These are phyloP conservation scores for Cygnus buccinator DNA, from an alignment of 2,113 vertebrate species.

Conservation along the genomic window DNA sequence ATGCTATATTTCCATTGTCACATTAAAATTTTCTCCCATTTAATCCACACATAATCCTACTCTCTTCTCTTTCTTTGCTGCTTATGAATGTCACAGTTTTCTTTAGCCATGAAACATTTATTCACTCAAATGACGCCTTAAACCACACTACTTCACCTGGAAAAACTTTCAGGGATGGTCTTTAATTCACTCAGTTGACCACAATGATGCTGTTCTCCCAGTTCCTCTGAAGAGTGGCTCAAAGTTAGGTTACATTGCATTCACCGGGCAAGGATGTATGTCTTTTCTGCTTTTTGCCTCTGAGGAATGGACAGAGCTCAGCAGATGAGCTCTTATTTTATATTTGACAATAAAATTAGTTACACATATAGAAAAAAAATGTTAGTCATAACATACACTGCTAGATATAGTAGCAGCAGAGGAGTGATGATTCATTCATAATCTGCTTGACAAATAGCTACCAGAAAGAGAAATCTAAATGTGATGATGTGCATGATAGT, in stretches of 20 bases:
- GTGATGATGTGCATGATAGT: neutral
- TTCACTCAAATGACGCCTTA: neutral
- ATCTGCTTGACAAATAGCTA: neutral
- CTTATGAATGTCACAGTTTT: neutral
- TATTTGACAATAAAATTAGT: neutral
- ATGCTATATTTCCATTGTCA: neutral
- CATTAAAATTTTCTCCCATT: neutral
- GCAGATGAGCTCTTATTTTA: neutral
- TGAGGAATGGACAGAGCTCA: neutral
- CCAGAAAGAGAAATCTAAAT: neutral
- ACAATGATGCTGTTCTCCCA: neutral
- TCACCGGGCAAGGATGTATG: neutral
- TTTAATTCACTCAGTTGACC: neutral
- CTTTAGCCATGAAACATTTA: neutral
- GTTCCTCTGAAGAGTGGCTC: neutral
- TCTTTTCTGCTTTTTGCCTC: neutral
- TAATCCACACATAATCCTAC: neutral
- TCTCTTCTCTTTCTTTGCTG: neutral
- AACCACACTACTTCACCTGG: accelerated
- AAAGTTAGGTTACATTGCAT: neutral
- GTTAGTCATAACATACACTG: neutral
- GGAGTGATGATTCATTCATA: neutral
- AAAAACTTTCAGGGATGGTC: neutral
- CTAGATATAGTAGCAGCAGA: neutral
- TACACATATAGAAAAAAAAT: neutral